Percentiles rank a stretch among this genome's conserved stretches.
Evolutionary conservation across 23 tunicate genomes (phyloP).

Genomic region (Diplosoma virens): DNA sequence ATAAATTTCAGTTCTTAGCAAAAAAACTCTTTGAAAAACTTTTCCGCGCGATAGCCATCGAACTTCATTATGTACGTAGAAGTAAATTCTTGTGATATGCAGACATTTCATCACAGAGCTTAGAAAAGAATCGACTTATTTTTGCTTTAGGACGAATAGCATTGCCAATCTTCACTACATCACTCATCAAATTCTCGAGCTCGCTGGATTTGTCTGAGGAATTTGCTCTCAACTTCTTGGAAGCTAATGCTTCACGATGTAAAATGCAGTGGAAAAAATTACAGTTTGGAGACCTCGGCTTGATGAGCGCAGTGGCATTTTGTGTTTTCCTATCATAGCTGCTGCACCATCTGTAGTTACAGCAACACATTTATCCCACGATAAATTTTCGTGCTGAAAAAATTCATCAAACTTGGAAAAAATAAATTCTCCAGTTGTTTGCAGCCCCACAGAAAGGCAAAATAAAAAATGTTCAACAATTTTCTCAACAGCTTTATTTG

Average conservation of each 20-base stretch:
- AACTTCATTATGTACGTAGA: conserved; percentile 29
- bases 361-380: conserved; percentile 39
- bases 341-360: conserved; percentile 46
- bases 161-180: conserved; percentile 37
- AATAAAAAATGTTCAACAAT: conserved; percentile 19
- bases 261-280: conserved; percentile 37
- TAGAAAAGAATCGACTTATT: conserved; percentile 23
- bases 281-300: conserved; percentile 5
- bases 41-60: conserved; percentile 32
- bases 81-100: conserved; percentile 29
- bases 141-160: conserved; percentile 45
- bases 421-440: conserved; percentile 39
- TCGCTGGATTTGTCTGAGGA: conserved; percentile 11
- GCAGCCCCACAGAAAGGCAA: conserved; percentile 32
- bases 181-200: conserved; percentile 13
- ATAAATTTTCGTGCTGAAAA: conserved; percentile 36
- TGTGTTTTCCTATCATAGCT: conserved; percentile 48
- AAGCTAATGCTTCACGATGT: conserved; percentile 33
- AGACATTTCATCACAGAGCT: conserved; percentile 42
- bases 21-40: conserved; percentile 31
- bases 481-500: too few relatives aligned
- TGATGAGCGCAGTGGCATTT: conserved; percentile 18
- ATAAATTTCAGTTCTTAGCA: conserved; percentile 19
- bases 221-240: conserved; percentile 22
- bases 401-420: conserved; percentile 47